Evolutionary conservation across 2,113 vertebrate species (phyloP).

Genomic region (Bujurquina vittata): DNA sequence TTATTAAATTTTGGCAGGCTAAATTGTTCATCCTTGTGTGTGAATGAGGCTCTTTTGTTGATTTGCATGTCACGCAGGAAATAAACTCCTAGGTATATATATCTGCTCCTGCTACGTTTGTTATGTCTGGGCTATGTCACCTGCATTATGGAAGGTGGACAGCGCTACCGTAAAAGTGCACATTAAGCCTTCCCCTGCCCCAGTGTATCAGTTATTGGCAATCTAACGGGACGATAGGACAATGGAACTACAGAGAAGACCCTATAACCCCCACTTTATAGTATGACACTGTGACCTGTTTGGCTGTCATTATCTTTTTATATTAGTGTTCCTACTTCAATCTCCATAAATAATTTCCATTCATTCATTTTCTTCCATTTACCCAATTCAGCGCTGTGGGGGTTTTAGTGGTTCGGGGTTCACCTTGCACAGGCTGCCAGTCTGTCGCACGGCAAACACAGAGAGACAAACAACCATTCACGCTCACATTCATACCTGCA

Average conservation of each 20-base stretch:
- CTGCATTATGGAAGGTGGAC: neutral
- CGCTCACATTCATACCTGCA: neutral
- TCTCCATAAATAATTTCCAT: neutral
- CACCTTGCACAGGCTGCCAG: neutral
- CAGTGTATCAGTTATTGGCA: neutral
- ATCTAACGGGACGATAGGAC: neutral
- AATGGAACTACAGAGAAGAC: neutral
- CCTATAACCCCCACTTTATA: neutral
- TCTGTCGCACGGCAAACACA: neutral
- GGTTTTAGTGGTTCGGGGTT: accelerated
- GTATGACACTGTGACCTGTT: accelerated
- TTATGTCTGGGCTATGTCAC: no score
- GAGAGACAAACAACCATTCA: neutral
- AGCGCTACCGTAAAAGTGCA: neutral
- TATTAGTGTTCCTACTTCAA: neutral
- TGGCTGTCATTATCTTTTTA: neutral
- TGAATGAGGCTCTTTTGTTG: neutral
- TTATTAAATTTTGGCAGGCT: neutral
- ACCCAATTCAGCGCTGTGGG: neutral
- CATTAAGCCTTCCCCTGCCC: no score
- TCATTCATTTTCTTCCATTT: neutral
- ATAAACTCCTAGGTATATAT: neutral
- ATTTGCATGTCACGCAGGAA: neutral
- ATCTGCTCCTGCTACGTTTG: neutral
- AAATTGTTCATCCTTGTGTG: neutral